Conservation (phyloP, 1,140 invertebrate species). For the Aphelinus atriplicis region DNA sequence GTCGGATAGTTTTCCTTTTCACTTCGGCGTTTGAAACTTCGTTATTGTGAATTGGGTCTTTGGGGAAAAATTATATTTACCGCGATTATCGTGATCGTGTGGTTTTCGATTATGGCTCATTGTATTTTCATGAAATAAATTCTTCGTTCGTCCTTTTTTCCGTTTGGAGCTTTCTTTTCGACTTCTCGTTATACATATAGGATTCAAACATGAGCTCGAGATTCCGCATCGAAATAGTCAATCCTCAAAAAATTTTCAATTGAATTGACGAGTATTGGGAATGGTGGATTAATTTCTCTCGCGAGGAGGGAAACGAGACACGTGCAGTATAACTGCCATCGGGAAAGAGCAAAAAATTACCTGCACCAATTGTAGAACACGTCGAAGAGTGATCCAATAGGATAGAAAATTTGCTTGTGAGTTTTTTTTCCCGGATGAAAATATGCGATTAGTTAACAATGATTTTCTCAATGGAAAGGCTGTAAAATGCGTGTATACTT, state of each 20-base stretch:
- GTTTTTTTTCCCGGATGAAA: not conserved
- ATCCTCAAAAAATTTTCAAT: conserved; percentile 15
- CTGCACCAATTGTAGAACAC: conserved; percentile 11
- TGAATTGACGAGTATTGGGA: conserved; percentile 17
- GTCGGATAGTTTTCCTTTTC: too few relatives aligned
- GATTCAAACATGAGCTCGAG: not conserved
- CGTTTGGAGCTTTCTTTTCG: too few relatives aligned
- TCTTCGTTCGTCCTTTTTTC: too few relatives aligned
- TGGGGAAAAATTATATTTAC: too few relatives aligned
- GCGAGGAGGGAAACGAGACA: not conserved
- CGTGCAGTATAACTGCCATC: conserved; percentile 4
- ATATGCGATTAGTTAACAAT: conserved; percentile 2
- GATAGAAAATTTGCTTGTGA: not conserved
- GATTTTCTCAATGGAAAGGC: conserved; percentile 24
- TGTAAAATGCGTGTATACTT: conserved; percentile 28
- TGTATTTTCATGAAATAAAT: too few relatives aligned
- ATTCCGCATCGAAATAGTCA: not conserved
- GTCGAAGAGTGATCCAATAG: not conserved
- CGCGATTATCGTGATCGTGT: too few relatives aligned
- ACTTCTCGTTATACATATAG: too few relatives aligned
- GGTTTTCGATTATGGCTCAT: too few relatives aligned
- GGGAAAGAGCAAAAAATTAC: conserved; percentile 4
- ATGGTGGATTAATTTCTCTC: not conserved
- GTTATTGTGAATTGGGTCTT: too few relatives aligned
- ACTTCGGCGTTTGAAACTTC: too few relatives aligned